Conservation (phyloP, 2,888 invertebrate genomes). For the Troides helena region DNA sequence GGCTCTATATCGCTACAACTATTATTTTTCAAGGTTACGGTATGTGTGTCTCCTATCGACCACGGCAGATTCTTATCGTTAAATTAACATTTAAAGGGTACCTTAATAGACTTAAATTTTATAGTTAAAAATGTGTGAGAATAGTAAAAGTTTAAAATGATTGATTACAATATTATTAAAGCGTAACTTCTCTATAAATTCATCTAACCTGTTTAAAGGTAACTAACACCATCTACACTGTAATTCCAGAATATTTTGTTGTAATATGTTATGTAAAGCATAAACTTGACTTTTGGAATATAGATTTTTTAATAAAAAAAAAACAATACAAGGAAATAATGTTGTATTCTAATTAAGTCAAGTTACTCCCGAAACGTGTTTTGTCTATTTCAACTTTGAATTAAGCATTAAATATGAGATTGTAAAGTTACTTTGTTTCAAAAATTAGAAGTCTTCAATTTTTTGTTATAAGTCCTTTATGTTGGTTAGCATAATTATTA, state of each 20-base stretch:
- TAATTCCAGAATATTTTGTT: not conserved
- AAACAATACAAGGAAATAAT: slow-evolving; percentile 6
- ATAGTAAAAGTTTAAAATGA: not conserved
- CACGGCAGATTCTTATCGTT: no score
- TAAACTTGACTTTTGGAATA: not conserved
- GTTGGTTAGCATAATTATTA: no score
- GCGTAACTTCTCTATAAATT: not conserved
- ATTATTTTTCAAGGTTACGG: no score
- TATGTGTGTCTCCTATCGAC: no score
- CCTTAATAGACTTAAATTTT: no score
- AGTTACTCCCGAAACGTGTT: slow-evolving; percentile 1
- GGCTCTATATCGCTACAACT: no score
- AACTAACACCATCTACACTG: not conserved
- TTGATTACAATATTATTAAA: not conserved
- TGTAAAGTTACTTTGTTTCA: no score
- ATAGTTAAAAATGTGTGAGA: not conserved
- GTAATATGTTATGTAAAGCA: not conserved
- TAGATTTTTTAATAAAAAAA: not conserved
- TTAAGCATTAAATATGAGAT: no score
- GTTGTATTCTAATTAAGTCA: not conserved
- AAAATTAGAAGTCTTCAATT: no score
- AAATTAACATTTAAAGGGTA: no score
- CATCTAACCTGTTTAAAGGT: not conserved
- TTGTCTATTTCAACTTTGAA: not conserved
- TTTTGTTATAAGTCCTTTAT: no score